Evolutionary conservation across 2,113 vertebrate species (phyloP), one percentile per base, ranked within the genome.

Genomic region (Takifugu bimaculatus): DNA sequence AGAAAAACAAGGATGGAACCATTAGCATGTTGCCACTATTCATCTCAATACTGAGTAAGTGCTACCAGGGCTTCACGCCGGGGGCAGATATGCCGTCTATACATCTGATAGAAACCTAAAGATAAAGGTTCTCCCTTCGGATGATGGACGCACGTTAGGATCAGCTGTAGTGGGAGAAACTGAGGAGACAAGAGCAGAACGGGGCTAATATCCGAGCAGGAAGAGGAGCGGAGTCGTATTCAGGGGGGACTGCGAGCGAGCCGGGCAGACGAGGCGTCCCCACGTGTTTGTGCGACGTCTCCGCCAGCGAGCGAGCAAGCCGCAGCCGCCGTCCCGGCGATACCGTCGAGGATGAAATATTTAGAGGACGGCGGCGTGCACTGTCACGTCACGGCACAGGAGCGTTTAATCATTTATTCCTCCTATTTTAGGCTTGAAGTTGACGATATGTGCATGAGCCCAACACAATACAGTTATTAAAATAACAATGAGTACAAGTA

Each of bases 271-370:
- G 35, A 70, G 14, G 64, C 42, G 55, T 57, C 13, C 10, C 52
- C 50, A 58, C 1, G 28, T 63, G 71, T 72, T 57, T 79, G 54
- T 60, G 70, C 56, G 60, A 15, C 50, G 48, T 60, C 26, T 43
- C 12, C 44, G 26, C 27, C 26, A 50, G 45, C 26, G 58, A 13
- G 50, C 27, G 27, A 50, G 45, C 26, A 54, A 13, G 50, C 32
- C 52, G 29, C 6, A 10, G 43, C 20, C 20, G 29, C 26, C 4
- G 66, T 79, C 57, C 64, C 64, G 70, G 70, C 43, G 13, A 73
- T 52, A 53, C 51, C 80, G 79, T 78, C 54, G 53, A 55, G 58
- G 66, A 78, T 85, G 25, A 84, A 87, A 85, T 78, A 87, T 87
- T 85, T 60, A 85, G 63, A 52, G 62, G 76, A 70, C 78, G 74